These are phyloP conservation scores for Ctenodactylus gundi DNA, from an alignment of 2,113 vertebrate species.

Conservation along the genomic window DNA sequence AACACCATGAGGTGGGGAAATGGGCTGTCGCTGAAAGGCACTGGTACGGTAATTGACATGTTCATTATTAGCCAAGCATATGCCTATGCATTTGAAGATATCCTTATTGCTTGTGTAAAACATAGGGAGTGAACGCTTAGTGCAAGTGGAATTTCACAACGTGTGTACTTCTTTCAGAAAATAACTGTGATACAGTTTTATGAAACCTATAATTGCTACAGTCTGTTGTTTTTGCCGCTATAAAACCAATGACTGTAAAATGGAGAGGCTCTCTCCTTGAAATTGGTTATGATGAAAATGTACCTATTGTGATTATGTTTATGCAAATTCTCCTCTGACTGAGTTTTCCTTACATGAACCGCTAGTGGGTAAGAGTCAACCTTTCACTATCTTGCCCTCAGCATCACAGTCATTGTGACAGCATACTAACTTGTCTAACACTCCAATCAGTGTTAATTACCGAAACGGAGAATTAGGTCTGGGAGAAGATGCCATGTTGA, in stretches of 20 bases:
- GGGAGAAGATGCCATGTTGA: not conserved
- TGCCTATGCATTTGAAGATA: not conserved
- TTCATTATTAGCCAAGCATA: not conserved
- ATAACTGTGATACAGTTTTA: not conserved
- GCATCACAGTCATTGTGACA: not conserved
- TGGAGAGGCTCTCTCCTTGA: not conserved
- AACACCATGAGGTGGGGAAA: too few relatives aligned
- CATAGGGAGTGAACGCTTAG: not conserved
- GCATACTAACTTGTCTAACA: not conserved
- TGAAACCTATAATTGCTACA: slow-evolving; percentile 36
- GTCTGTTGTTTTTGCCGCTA: not conserved
- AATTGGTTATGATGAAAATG: slow-evolving; percentile 25
- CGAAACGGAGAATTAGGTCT: not conserved
- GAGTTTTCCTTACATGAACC: not conserved
- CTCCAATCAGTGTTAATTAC: not conserved
- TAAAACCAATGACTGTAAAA: slow-evolving; percentile 43
- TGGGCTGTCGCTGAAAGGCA: not conserved
- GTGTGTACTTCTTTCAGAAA: slow-evolving; percentile 36
- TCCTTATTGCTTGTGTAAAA: slow-evolving; percentile 5
- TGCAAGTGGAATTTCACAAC: not conserved
- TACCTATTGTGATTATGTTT: not conserved
- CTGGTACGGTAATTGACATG: not conserved
- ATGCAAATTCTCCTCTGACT: not conserved
- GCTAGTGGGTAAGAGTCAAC: not conserved
- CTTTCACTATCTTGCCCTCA: not conserved